Conservation (phyloP, 2,797 vertebrate species). For the Gallinago solitaria region DNA sequence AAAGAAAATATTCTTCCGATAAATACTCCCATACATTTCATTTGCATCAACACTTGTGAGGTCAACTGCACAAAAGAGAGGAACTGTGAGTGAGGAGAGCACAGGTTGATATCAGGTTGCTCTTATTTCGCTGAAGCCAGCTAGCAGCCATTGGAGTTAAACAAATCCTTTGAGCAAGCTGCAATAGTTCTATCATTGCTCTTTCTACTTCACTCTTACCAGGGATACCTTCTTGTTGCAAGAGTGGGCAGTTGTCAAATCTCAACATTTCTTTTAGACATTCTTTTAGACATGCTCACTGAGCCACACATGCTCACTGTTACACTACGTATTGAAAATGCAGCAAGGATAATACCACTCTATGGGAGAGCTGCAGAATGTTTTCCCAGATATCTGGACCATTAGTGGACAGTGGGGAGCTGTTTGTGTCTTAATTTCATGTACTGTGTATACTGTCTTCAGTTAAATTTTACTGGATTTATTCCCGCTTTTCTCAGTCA, state of each 20-base stretch:
- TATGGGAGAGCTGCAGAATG: background rate
- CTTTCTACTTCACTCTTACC: background rate
- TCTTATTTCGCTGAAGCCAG: background rate
- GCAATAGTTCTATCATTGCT: background rate
- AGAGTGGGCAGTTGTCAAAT: background rate
- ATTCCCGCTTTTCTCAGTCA: background rate
- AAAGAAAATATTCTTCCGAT: background rate
- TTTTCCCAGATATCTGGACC: background rate
- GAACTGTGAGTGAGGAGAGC: background rate
- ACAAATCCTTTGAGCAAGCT: background rate
- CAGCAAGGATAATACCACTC: background rate
- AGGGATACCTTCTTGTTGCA: background rate
- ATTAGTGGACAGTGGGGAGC: background rate
- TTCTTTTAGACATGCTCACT: too few relatives aligned
- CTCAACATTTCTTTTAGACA: background rate
- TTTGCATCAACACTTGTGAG: background rate
- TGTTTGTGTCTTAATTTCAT: background rate
- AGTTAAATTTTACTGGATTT: background rate
- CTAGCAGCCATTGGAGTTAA: background rate
- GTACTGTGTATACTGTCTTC: background rate
- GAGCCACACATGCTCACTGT: background rate
- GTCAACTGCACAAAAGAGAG: background rate
- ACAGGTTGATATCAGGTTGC: background rate
- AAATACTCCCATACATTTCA: background rate
- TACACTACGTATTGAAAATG: background rate